A percentile compares a stretch with the other conserved stretches of the same genome.
Conservation (phyloP, 2,888 invertebrate species). For the Dusona sp. region DNA sequence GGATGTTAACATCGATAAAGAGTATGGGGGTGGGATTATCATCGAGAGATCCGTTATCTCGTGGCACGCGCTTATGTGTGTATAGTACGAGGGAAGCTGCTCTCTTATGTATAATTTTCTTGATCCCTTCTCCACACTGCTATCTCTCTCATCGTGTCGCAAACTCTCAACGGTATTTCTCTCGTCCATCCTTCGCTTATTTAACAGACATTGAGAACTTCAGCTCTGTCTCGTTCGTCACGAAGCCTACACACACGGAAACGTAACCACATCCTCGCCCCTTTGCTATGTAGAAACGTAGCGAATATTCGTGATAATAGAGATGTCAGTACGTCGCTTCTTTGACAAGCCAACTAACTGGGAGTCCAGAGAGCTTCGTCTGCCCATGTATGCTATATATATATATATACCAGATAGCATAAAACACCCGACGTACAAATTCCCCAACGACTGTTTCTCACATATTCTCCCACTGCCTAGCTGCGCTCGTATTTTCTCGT, state of each 20-base stretch:
- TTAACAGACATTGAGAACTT: conserved; percentile 39
- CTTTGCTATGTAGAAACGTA: conserved; percentile 48
- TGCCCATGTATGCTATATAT: conserved; percentile 66
- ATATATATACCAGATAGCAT: conserved; percentile 1
- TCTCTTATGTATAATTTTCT: conserved; percentile 46
- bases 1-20: conserved; percentile 61
- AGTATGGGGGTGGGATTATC: conserved; percentile 78
- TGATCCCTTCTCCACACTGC: conserved; percentile 20
- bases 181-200: conserved; percentile 42
- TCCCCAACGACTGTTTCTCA: conserved; percentile 57
- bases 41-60: conserved; percentile 83
- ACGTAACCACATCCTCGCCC: conserved; percentile 39
- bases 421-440: conserved; percentile 25
- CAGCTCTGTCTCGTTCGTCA: conserved; percentile 26
- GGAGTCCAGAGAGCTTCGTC: conserved; percentile 74
- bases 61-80: conserved; percentile 80
- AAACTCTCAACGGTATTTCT: conserved; percentile 62
- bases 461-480: conserved; percentile 61
- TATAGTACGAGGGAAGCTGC: conserved; percentile 67
- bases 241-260: conserved; percentile 1
- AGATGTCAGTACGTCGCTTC: conserved; percentile 84
- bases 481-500: conserved; percentile 32
- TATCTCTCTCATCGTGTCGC: conserved; percentile 51
- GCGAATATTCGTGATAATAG: conserved; percentile 82
- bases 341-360: conserved; percentile 83